A percentile compares a stretch with the other conserved stretches of the same genome.
phyloP scores from a whole-genome alignment of 1,140 invertebrate genomes.

The Drosophila willistoni region DNA sequence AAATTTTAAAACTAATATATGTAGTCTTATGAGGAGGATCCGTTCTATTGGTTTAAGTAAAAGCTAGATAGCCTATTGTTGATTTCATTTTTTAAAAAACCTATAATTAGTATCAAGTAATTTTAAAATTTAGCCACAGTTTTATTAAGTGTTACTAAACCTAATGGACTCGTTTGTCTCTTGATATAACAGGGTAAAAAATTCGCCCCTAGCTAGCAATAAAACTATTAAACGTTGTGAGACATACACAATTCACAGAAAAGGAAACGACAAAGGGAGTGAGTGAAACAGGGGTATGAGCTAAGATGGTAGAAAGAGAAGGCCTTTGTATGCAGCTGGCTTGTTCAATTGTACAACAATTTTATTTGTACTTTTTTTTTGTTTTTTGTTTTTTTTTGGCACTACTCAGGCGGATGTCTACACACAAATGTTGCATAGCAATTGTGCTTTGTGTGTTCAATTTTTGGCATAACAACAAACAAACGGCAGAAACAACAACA shows the following conservation, averaged over 20 bases:
- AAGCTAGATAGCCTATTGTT: too few relatives aligned
- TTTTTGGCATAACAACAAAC: slow-evolving; percentile 74
- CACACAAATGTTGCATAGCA: slow-evolving; percentile 80
- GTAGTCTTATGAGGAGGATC: too few relatives aligned
- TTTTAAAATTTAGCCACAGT: too few relatives aligned
- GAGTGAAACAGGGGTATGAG: neutral
- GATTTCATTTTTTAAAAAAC: too few relatives aligned
- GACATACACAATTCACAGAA: slow-evolving; percentile 15
- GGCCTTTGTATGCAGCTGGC: slow-evolving; percentile 35
- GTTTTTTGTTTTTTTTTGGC: slow-evolving; percentile 44
- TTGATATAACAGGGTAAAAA: slow-evolving; percentile 29
- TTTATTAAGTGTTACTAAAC: neutral
- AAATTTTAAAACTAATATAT: too few relatives aligned
- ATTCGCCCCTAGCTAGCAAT: slow-evolving; percentile 49
- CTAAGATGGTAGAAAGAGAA: neutral
- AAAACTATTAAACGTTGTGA: slow-evolving; percentile 62
- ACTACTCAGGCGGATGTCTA: slow-evolving; percentile 61
- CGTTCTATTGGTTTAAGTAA: too few relatives aligned
- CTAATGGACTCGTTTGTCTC: neutral
- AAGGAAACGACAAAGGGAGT: neutral
- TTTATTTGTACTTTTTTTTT: slow-evolving; percentile 64
- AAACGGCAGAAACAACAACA: slow-evolving; percentile 21
- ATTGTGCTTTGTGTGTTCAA: slow-evolving; percentile 78
- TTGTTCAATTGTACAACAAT: slow-evolving; percentile 66
- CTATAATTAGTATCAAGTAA: too few relatives aligned